Conservation (phyloP, 2,888 invertebrate species). For the Ophioninae sp. region DNA sequence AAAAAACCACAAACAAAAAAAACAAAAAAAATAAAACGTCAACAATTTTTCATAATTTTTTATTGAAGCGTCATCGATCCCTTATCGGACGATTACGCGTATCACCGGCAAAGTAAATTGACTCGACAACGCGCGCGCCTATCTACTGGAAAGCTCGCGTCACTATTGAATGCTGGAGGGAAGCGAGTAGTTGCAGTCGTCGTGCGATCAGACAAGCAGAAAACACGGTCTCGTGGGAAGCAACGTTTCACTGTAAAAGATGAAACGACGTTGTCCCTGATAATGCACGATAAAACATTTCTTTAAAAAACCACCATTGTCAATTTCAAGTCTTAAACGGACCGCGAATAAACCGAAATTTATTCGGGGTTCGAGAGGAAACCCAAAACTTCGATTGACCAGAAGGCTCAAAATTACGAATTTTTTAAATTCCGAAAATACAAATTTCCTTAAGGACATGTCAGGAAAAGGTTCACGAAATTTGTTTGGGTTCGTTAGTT, state of each 20-base stretch:
- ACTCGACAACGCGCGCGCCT: background rate
- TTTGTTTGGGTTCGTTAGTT: too few species aligned
- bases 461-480: too few species aligned
- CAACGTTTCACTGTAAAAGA: background rate
- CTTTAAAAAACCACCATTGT: background rate
- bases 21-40: background rate
- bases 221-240: background rate
- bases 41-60: background rate
- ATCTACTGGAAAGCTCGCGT: conserved; percentile 15
- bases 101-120: background rate
- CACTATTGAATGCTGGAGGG: conserved; percentile 20
- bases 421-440: too few species aligned
- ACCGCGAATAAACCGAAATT: background rate
- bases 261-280: background rate
- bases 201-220: conserved; percentile 30
- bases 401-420: too few species aligned
- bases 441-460: too few species aligned
- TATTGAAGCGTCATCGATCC: background rate
- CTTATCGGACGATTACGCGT: background rate
- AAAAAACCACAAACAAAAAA: too few species aligned
- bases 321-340: background rate
- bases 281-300: background rate
- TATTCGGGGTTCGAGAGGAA: too few species aligned
- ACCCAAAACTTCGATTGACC: too few species aligned
- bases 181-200: conserved; percentile 48